Base-by-base conservation (phyloP, 2,113 vertebrate genomes). In the Coturnix japonica region DNA sequence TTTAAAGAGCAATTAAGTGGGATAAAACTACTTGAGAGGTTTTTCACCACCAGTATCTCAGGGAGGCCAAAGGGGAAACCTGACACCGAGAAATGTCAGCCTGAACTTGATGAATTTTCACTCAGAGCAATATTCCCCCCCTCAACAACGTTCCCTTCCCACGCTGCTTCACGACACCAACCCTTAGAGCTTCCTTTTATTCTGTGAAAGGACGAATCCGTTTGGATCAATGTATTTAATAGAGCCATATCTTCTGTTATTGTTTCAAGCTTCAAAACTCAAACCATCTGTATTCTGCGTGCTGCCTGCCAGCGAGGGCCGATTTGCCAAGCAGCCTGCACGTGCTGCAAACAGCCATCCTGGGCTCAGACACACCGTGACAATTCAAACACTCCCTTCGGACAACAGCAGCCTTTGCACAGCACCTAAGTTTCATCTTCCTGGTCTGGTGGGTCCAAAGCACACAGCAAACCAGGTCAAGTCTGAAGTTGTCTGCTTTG, bases 81-180 rank as follows among this genome's bases (percentile, higher is more conserved):
- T 91, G 90, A 89, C 96, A 94, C 13, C 41, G 81, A 72, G 79
- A 85, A 93, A 95, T 81, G 93, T 83, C 90, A 90, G 90, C 47
- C 90, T 95, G 90, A 95, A 95, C 85, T 91, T 95, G 85, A 93
- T 93, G 64, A 94, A 83, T 94, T 75, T 69, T 47, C 71, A 67
- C 72, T 85, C 43, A 23, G 65, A 88, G 82, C 80, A 94, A 47
- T 2, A 9, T 3, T 9, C 8, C 53, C 26, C 26, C 64, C 33
- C 11, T 23, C 75, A 85, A 61, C 53, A 80, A 72, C 9, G 15
- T 53, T 53, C 26, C 51, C 75, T 93, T 95, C 87, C 75, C 72
- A 61, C 13, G 1, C 54, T 0, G 0, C 37, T 85, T 80, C 1
- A 4, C 60, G 73, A 13, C 9, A 64, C 14, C 23, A 22, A 35